Evolutionary conservation across 2,888 invertebrate species (phyloP), one percentile per base, ranked within the genome.

Genomic region (Ormyrus rosae): DNA sequence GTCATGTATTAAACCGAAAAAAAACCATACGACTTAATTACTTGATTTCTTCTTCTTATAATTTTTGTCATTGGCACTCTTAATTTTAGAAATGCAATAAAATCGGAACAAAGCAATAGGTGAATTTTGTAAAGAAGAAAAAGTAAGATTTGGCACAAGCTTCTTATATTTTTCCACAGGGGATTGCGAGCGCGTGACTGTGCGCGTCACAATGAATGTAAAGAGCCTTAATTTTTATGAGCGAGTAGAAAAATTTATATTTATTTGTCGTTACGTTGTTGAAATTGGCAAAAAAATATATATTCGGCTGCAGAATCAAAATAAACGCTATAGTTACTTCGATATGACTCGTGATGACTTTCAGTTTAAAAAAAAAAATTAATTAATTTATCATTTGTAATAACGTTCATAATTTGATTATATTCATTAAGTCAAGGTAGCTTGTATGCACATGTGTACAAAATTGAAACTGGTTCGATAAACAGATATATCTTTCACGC

Each of bases 401-500:
- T 55, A 73, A 60, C 61, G 34, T 72, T 9, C 34, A 11, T 56
- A 11, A 45, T 34, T 34, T 34, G 4, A 34, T 34, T 34, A 34
- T 34, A 34, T 34, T 34, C 34, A 34, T 34, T 34, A 34, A 34
- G 34, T 34, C 34, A 34, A 34, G 34, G 34, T 34, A 34, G 34
- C 34, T 9, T 34, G 56, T 50, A 19, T 55, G 63, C 13, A 34
- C n/a, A 9, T 56, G 7, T 80, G 68, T 77, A 68, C 72, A 71
- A 77, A 80, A 68, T 76, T 77, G 48, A 76, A 67, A 77, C 51
- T 51, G 19, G 80, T 81, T 81, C 80, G 80, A 81, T 81, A 81
- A 70, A 71, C 19, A 45, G 50, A 61, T 56, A 69, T 63, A 73
- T 63, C 51, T 72, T 60, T 71, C 34, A 60, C 63, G 61, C 53